Conservation (phyloP, 1,140 invertebrate genomes). For the Drosophila dunni region DNA sequence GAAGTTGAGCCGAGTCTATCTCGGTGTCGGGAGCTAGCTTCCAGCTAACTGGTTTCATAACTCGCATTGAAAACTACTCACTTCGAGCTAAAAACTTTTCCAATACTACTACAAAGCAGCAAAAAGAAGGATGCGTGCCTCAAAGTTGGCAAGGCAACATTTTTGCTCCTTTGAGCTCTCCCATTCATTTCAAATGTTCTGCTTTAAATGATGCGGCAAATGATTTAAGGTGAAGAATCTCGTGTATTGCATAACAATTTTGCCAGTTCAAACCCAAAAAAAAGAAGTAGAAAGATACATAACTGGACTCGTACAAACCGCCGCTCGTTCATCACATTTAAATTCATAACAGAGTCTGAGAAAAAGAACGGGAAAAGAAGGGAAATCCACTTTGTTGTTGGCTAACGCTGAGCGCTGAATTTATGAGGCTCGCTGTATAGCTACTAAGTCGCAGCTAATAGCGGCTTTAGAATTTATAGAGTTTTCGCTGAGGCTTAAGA, state of each 20-base stretch:
- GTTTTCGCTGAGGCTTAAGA: slow-evolving; percentile 63
- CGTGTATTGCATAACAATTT: slow-evolving; percentile 61
- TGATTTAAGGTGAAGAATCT: slow-evolving; percentile 54
- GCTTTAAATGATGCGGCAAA: slow-evolving; percentile 53
- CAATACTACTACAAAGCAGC: slow-evolving; percentile 43
- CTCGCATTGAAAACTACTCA: slow-evolving; percentile 54
- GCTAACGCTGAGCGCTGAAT: slow-evolving; percentile 27
- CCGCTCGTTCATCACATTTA: slow-evolving; percentile 73
- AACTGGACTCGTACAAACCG: slow-evolving; percentile 35
- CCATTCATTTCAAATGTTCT: slow-evolving; percentile 7
- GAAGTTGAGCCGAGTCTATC: slow-evolving; percentile 22
- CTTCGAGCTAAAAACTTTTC: slow-evolving; percentile 40
- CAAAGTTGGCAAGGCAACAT: slow-evolving; percentile 32
- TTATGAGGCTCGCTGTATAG: slow-evolving; percentile 46
- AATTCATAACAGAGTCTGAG: slow-evolving; percentile 61
- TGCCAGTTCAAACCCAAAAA: slow-evolving; percentile 1
- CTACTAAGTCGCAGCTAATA: slow-evolving; percentile 76
- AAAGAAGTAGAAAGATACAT: background rate
- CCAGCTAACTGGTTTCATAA: slow-evolving; percentile 62
- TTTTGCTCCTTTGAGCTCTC: slow-evolving; percentile 12
- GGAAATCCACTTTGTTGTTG: slow-evolving; percentile 44
- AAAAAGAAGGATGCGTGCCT: slow-evolving; percentile 33
- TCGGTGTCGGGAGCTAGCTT: slow-evolving; percentile 4
- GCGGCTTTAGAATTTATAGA: slow-evolving; percentile 81
- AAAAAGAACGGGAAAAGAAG: slow-evolving; percentile 30